These are phyloP conservation scores for Hypanus sabinus DNA, from an alignment of 2,113 vertebrate species.

Conservation along the genomic window DNA sequence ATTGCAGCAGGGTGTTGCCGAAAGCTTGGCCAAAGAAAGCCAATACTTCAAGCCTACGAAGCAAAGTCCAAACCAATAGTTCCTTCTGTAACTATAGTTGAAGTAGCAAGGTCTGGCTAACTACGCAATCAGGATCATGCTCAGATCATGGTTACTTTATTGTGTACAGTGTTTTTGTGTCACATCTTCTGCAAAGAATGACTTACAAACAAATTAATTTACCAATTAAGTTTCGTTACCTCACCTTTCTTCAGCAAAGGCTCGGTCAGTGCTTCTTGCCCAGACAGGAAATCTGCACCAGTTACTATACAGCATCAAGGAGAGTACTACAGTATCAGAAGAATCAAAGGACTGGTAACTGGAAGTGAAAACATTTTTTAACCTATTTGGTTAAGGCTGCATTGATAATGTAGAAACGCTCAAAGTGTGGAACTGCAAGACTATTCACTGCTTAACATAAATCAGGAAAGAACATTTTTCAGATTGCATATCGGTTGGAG, in stretches of 20 bases:
- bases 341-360: neutral
- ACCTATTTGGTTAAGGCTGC: neutral
- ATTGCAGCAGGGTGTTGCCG: neutral
- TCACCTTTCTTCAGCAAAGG: neutral
- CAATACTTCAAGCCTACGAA: neutral
- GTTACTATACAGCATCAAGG: neutral
- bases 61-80: neutral
- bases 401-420: neutral
- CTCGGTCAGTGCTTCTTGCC: neutral
- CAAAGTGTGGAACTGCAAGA: neutral
- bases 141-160: neutral
- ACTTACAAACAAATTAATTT: constrained; percentile 4
- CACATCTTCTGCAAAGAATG: neutral
- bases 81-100: neutral
- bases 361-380: neutral
- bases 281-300: neutral
- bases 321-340: neutral
- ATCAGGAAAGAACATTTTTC: neutral
- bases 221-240: neutral
- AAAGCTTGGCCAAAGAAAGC: neutral
- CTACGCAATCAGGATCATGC: neutral
- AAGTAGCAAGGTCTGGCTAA: neutral
- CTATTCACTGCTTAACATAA: neutral
- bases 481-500: neutral
- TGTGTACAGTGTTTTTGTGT: no score